Evolutionary conservation across 2,113 vertebrate species (phyloP), one percentile per base, ranked within the genome.

Genomic region (Cariama cristata): DNA sequence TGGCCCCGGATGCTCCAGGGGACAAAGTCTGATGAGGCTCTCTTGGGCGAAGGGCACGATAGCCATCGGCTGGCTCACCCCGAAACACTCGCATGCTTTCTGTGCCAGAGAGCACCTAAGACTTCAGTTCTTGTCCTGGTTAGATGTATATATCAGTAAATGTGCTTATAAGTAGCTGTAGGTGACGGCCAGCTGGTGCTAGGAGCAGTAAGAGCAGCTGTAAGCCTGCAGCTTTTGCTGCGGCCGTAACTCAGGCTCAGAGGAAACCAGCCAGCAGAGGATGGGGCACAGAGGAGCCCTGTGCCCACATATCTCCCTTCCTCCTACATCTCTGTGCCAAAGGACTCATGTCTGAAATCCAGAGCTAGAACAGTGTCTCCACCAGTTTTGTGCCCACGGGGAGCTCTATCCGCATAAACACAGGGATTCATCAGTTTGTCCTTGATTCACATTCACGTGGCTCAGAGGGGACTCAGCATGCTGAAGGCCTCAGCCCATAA

Each of bases 1-100:
- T 0, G 0, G 42, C 30, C 16, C 84, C 55, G 8, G 72, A 42
- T 0, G 0, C 55, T 49, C n/a, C 4, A 2, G 24, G 60, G 56
- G 21, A 8, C 68, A 44, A 47, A 81, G 55, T n/a, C 67, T 82
- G 49, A 35, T 38, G 53, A 24, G 11, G 21, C 22, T 86, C 1
- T 40, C 23, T 11, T 74, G 59, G 52, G 45, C 2, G 3, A 66
- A 69, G n/a, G 67, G n/a, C 45, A 23, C 2, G 1, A 20, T 12
- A 74, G 62, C 58, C 44, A 5, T 53, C 9, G 1, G 6, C 38
- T 53, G 73, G 26, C 63, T 93, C 60, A n/a, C 24, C 45, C 67
- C 69, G n/a, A 79, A 73, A 91, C 24, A 7, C 62, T 81, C 40
- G 14, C 53, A n/a, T 1, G 0, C 50, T 69, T 93, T 49, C 42